Evolutionary conservation across 2,888 invertebrate genomes (phyloP).

Genomic region (Gasteruption jaculator): DNA sequence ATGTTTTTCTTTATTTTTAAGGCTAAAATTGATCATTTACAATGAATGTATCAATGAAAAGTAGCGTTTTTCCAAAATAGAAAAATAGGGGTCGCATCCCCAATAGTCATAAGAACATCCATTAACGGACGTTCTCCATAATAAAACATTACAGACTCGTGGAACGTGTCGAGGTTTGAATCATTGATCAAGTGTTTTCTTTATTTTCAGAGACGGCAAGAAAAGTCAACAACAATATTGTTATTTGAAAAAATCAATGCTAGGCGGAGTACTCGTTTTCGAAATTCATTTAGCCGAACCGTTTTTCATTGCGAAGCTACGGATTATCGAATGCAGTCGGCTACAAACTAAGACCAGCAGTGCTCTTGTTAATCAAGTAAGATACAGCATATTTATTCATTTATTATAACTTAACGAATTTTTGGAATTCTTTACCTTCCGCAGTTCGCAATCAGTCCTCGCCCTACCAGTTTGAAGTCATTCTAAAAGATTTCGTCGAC

Average conservation of each 20-base stretch:
- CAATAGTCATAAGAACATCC: too few species aligned
- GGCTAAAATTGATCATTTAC: too few species aligned
- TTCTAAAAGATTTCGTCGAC: too few species aligned
- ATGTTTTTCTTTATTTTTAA: too few species aligned
- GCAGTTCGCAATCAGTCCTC: too few species aligned
- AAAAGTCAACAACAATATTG: constrained; percentile 38
- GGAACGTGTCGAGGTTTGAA: too few species aligned
- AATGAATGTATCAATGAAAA: too few species aligned
- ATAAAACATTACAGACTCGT: too few species aligned
- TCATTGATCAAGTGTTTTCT: constrained; percentile 9
- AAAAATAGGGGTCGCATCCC: too few species aligned
- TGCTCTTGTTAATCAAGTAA: constrained; percentile 57
- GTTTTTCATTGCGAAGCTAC: constrained; percentile 66
- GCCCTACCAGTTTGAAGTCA: too few species aligned
- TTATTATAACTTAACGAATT: background rate
- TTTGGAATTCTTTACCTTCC: constrained; percentile 10
- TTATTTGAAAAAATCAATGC: constrained; percentile 63
- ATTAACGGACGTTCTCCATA: too few species aligned
- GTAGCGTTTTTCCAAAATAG: too few species aligned
- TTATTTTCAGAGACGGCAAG: constrained; percentile 26
- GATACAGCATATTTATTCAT: constrained; percentile 8
- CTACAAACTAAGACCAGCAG: constrained; percentile 57
- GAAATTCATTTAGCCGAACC: constrained; percentile 67
- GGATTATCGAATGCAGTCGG: constrained; percentile 63
- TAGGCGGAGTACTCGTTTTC: constrained; percentile 67